phyloP scores from a whole-genome alignment of 2,113 vertebrate species.

The Morone saxatilis region DNA sequence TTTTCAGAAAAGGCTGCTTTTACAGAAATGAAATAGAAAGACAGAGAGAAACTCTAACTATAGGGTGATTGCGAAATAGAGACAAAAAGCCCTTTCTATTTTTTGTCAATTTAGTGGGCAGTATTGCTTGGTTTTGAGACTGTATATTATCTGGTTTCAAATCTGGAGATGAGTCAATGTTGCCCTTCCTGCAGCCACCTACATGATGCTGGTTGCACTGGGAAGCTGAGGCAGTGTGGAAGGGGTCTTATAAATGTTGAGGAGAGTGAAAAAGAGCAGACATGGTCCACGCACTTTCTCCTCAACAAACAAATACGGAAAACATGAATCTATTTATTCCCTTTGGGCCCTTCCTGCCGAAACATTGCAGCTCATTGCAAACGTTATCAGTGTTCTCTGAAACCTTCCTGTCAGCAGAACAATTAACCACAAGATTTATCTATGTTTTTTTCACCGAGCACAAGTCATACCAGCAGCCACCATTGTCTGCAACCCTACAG shows the following conservation, averaged over 20 bases:
- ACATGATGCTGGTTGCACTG: not conserved
- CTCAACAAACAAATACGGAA: not conserved
- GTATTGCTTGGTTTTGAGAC: not conserved
- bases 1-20: not conserved
- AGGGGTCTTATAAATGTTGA: not conserved
- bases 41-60: not conserved
- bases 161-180: not conserved
- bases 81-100: not conserved
- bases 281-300: not conserved
- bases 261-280: not conserved
- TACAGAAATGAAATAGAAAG: not conserved
- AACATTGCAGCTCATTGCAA: conserved; percentile 10
- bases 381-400: conserved; percentile 15
- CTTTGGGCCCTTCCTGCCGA: not conserved
- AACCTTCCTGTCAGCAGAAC: conserved; percentile 44
- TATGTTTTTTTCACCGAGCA: conserved; percentile 8
- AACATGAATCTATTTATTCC: not conserved
- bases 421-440: conserved; percentile 55
- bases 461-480: conserved; percentile 5
- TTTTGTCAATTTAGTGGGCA: not conserved
- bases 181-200: not conserved
- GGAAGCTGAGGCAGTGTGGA: not conserved
- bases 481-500: not conserved
- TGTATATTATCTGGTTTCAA: not conserved
- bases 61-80: too few relatives aligned